These are phyloP conservation scores for Rhagologus leucostigma DNA, from an alignment of 2,113 vertebrate genomes.

Conservation along the genomic window DNA sequence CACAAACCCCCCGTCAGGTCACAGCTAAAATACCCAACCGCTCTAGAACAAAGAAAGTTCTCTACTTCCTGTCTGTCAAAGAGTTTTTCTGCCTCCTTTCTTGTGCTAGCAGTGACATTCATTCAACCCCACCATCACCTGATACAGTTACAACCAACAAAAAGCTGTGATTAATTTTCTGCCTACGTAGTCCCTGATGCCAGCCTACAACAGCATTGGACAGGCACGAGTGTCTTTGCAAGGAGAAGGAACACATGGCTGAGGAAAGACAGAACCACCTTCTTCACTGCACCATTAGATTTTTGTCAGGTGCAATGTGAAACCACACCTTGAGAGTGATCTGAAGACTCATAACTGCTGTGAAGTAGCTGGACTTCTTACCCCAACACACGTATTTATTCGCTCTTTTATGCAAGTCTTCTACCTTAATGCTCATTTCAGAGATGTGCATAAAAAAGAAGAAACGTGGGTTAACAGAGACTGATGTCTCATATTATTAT, in stretches of 20 bases:
- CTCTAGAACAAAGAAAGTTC: background rate
- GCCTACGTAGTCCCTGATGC: background rate
- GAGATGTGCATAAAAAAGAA: background rate
- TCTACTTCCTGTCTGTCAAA: background rate
- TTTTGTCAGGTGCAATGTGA: background rate
- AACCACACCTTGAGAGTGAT: background rate
- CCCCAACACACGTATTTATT: background rate
- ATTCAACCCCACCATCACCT: background rate
- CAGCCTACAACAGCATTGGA: fast-evolving
- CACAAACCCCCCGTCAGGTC: background rate
- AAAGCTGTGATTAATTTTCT: background rate
- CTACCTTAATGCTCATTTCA: background rate
- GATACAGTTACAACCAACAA: background rate
- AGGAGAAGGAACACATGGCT: background rate
- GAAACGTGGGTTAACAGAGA: background rate
- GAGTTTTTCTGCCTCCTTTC: background rate
- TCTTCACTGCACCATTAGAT: background rate
- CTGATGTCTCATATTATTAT: background rate
- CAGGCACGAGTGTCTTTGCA: background rate
- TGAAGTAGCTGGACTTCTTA: background rate
- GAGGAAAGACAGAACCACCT: background rate
- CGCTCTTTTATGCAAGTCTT: background rate
- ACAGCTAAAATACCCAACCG: background rate
- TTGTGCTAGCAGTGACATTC: background rate
- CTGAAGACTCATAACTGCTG: background rate